These are phyloP conservation scores for Euschistus heros DNA, from an alignment of 1,140 invertebrate species.

Conservation along the genomic window DNA sequence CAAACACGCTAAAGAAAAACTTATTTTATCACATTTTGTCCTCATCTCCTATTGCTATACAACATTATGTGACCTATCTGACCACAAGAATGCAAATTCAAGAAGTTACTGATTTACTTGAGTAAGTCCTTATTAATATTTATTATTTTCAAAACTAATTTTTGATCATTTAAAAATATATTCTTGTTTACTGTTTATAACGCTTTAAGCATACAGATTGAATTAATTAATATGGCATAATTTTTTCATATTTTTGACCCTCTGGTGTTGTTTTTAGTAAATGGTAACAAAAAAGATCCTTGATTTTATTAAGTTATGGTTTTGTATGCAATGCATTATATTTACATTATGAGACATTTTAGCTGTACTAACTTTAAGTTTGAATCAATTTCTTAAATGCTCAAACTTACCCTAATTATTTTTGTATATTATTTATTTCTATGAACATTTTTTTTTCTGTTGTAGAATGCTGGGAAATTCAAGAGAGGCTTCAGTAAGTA, in stretches of 20 bases:
- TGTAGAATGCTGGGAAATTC: slow-evolving; percentile 41
- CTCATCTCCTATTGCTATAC: slow-evolving; percentile 38
- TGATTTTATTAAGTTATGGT: too few relatives aligned
- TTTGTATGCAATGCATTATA: too few relatives aligned
- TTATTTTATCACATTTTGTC: slow-evolving; percentile 39
- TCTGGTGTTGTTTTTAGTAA: too few relatives aligned
- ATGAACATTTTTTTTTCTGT: slow-evolving; percentile 28
- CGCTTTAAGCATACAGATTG: too few relatives aligned
- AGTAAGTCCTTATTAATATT: slow-evolving; percentile 34
- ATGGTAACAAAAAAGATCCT: too few relatives aligned
- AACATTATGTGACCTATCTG: slow-evolving; percentile 42
- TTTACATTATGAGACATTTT: not conserved
- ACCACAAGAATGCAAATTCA: slow-evolving; percentile 38
- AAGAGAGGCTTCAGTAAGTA: slow-evolving; percentile 41
- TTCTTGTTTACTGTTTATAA: too few relatives aligned
- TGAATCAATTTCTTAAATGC: not conserved
- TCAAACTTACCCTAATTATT: not conserved
- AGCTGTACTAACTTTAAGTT: not conserved
- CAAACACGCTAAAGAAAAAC: slow-evolving; percentile 40
- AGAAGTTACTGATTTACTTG: slow-evolving; percentile 42
- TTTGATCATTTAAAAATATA: not conserved
- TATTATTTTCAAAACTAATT: not conserved
- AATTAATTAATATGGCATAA: too few relatives aligned
- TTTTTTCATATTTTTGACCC: too few relatives aligned
- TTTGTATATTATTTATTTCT: slow-evolving; percentile 18